Evolutionary conservation across 2,113 vertebrate species (phyloP).

Genomic region (Bubo scandiacus): DNA sequence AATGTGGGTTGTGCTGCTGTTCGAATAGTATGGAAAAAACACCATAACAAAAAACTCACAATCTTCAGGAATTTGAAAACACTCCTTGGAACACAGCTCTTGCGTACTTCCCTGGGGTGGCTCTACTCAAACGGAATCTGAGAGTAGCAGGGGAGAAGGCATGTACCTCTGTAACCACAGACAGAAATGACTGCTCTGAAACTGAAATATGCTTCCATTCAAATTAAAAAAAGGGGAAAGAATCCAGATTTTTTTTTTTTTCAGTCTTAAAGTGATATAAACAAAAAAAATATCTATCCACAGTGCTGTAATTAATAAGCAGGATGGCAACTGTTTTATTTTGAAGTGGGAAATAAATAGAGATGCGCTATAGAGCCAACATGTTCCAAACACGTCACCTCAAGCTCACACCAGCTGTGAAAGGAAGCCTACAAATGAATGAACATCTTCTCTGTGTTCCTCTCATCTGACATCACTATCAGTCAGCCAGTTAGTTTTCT

Average conservation of each 20-base stretch:
- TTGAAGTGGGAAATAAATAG: neutral
- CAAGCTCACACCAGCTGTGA: neutral
- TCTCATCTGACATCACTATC: neutral
- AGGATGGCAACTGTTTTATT: neutral
- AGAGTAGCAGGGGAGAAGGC: neutral
- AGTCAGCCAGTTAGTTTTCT: neutral
- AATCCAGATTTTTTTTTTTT: neutral
- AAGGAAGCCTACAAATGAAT: neutral
- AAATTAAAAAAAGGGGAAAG: neutral
- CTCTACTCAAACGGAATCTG: fast-evolving
- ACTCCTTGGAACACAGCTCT: neutral
- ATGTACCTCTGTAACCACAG: neutral
- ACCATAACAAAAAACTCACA: neutral
- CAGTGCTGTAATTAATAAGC: neutral
- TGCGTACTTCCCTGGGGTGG: neutral
- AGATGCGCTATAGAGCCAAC: neutral
- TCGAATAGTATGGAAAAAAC: slow-evolving; percentile 36
- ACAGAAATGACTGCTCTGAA: neutral
- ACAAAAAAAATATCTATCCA: neutral
- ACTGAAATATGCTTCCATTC: neutral
- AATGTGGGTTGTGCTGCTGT: slow-evolving; percentile 9
- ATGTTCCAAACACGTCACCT: neutral
- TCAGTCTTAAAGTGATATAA: neutral
- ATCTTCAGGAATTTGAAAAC: slow-evolving; percentile 4
- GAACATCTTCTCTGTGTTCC: neutral